phyloP scores from a whole-genome alignment of 2,888 invertebrate genomes.

The Plebejus melissa region DNA sequence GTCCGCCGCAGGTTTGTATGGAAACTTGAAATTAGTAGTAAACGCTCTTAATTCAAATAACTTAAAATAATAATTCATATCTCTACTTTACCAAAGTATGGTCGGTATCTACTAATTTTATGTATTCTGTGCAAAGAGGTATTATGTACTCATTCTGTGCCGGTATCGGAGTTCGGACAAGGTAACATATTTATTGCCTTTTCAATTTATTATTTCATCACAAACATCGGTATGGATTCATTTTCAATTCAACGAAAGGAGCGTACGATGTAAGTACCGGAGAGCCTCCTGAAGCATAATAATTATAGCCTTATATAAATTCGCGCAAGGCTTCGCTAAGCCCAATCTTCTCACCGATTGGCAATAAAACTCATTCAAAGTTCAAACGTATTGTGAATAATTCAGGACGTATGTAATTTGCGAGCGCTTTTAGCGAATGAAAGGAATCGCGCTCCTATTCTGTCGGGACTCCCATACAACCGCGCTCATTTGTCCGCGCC shows the following conservation, averaged over 20 bases:
- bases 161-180: neutral
- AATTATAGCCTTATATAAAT: conserved; percentile 5
- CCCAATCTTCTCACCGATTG: conserved; percentile 19
- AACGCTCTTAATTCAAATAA: too few species aligned
- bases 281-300: conserved; percentile 2
- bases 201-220: neutral
- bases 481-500: conserved; percentile 53
- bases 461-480: conserved; percentile 45
- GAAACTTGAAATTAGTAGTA: too few species aligned
- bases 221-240: neutral
- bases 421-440: conserved; percentile 46
- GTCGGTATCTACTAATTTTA: neutral
- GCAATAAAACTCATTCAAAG: conserved; percentile 24
- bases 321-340: conserved; percentile 4
- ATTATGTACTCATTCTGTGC: too few species aligned
- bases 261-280: conserved; percentile 1
- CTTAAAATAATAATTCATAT: neutral
- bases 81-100: neutral
- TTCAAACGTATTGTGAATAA: conserved; percentile 29
- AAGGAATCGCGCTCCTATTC: conserved; percentile 55
- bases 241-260: neutral
- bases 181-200: neutral
- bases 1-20: too few species aligned
- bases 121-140: too few species aligned
- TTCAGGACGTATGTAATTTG: conserved; percentile 44